Conservation (phyloP, 2,113 vertebrate genomes). For the Entomyzon cyanotis region DNA sequence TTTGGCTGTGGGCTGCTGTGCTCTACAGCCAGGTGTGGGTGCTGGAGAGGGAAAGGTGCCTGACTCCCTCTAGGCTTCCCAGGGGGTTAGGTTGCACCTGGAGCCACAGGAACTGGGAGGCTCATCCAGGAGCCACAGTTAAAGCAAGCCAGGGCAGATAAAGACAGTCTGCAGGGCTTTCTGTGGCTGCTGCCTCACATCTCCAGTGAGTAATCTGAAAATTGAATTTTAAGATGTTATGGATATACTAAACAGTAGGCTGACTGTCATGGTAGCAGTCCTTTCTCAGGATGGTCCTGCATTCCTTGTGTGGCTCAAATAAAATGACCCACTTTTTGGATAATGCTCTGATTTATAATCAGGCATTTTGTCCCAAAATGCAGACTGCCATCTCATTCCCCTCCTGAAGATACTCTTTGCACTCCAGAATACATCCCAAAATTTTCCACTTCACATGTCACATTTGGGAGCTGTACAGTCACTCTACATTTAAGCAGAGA, state of each 20-base stretch:
- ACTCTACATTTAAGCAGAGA: background rate
- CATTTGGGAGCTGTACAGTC: background rate
- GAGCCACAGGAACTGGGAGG: fast-evolving
- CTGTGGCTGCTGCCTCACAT: background rate
- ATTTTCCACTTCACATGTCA: background rate
- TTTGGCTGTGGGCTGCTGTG: background rate
- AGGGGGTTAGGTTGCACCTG: background rate
- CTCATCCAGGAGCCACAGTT: background rate
- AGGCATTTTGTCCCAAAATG: background rate
- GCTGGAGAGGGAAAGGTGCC: background rate
- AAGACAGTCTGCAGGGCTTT: background rate
- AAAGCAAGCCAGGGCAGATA: background rate
- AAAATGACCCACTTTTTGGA: background rate
- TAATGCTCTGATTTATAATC: background rate
- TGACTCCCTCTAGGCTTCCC: background rate
- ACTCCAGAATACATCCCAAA: background rate
- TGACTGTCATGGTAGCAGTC: background rate
- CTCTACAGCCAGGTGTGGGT: background rate
- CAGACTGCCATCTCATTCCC: background rate
- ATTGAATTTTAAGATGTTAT: background rate
- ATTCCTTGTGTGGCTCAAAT: background rate
- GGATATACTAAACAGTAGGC: background rate
- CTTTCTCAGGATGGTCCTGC: background rate
- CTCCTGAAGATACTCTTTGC: background rate
- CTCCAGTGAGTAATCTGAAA: background rate